These are phyloP conservation scores for Ptychochromis oligacanthus DNA, from an alignment of 2,113 vertebrate species.

Conservation along the genomic window DNA sequence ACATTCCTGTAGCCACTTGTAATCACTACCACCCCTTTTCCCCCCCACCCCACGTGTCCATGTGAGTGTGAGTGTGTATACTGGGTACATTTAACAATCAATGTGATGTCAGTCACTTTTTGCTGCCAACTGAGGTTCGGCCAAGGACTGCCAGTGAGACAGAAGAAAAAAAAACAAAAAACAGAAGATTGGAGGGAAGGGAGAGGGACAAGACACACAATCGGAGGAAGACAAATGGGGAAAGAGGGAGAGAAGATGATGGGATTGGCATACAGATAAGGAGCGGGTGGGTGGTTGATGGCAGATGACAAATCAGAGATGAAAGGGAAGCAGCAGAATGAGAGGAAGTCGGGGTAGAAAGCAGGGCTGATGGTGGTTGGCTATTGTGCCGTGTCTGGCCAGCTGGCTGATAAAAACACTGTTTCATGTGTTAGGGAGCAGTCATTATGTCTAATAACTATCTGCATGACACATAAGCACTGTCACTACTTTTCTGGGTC, in stretches of 20 bases:
- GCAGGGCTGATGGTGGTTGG: not conserved
- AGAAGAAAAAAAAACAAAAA: not conserved
- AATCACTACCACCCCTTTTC: not conserved
- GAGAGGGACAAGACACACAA: not conserved
- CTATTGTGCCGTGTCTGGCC: conserved; percentile 8
- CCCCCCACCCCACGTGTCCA: not conserved
- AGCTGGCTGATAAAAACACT: conserved; percentile 37
- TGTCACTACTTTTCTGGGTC: not conserved
- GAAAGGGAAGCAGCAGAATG: conserved; percentile 21
- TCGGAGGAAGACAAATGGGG: conserved; percentile 34
- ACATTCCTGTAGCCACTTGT: conserved; percentile 22
- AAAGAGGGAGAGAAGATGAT: conserved; percentile 31
- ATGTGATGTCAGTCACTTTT: conserved; percentile 39
- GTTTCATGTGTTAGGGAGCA: not conserved
- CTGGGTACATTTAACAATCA: conserved; percentile 21
- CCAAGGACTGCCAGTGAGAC: conserved; percentile 23
- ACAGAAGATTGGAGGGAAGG: not conserved
- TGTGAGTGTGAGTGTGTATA: not conserved
- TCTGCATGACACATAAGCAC: conserved; percentile 5
- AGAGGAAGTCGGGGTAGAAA: conserved; percentile 1
- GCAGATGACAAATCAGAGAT: conserved; percentile 31
- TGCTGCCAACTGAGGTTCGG: conserved; percentile 41
- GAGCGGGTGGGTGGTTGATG: not conserved
- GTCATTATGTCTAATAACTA: conserved; percentile 41
- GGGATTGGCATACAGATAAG: conserved; percentile 52